Evolutionary conservation across 2,113 vertebrate genomes (phyloP), one percentile per base, ranked within the genome.

Genomic region (Ardeotis arabs): DNA sequence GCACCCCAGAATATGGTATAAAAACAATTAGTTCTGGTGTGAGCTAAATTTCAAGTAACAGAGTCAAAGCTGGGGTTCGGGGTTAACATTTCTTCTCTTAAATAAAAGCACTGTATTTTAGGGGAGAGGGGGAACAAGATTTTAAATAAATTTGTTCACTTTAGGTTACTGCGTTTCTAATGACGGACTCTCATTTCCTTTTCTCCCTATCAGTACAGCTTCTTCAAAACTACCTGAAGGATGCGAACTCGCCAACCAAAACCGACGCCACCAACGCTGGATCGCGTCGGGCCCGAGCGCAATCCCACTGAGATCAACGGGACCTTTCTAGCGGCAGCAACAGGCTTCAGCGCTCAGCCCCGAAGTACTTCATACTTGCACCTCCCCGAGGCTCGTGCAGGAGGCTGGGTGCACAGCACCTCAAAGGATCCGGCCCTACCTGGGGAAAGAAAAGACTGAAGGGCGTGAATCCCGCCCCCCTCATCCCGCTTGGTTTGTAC

Each of bases 1-100:
- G 98, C 98, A 98, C 96, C 97, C 97, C 97, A 98, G 97, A 98
- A 97, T 97, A 97, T 6, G 97, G 95, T 97, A 87, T 90, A 96
- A 97, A 98, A 96, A 96, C 96, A 90, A 96, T 96, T 93, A 91
- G 89, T 97, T 97, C 95, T 95, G 96, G 85, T 92, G 93, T 97
- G 96, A 97, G 90, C 93, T 95, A 97, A 97, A 94, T 95, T 96
- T 94, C 90, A 97, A 97, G 96, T 97, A 91, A 90, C 76, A 86
- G 41, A 95, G 94, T 90, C 84, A 93, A 97, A 91, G 86, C 89
- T 95, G 92, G 91, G 92, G 73, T 95, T 92, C 28, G 70, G 95
- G 90, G 90, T 82, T 96, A 84, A 93, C 64, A 7, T 82, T 82
- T 97, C 84, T 89, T 72, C 91, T 94, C 90, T 92, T 94, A 63